Conservation (phyloP, 1,140 invertebrate species). For the Portunus trituberculatus region DNA sequence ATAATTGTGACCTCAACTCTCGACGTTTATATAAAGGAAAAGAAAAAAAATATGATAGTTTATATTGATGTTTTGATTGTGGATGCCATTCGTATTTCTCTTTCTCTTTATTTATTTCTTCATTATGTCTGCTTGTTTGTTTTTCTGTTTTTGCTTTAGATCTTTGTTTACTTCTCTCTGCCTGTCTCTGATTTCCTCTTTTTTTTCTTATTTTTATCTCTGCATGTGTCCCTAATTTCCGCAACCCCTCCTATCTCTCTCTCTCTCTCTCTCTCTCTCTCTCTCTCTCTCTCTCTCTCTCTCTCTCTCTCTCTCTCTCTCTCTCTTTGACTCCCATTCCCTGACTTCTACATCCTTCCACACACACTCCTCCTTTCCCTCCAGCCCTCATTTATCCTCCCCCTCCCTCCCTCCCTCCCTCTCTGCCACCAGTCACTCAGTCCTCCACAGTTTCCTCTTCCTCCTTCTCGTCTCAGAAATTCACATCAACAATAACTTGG, state of each 20-base stretch:
- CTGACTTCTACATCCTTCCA: not conserved
- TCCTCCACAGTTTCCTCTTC: not conserved
- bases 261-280: slow-evolving; percentile 29
- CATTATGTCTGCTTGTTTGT: too few relatives aligned
- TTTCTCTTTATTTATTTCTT: too few relatives aligned
- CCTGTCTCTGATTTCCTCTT: too few relatives aligned
- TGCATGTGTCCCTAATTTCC: too few relatives aligned
- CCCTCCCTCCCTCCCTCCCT: not conserved
- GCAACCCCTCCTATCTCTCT: not conserved
- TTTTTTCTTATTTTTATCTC: too few relatives aligned
- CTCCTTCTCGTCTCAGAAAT: not conserved
- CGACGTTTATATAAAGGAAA: too few relatives aligned
- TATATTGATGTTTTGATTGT: too few relatives aligned
- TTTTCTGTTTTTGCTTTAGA: too few relatives aligned
- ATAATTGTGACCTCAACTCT: not conserved
- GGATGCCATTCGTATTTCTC: too few relatives aligned
- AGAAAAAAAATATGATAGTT: too few relatives aligned
- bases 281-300: slow-evolving; percentile 29
- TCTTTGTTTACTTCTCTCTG: too few relatives aligned
- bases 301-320: slow-evolving; percentile 19
- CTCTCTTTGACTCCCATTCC: not conserved
- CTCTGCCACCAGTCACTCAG: not conserved
- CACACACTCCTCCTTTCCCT: not conserved
- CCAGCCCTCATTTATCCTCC: not conserved
- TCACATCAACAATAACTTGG: slow-evolving; percentile 22